Conservation (phyloP, 1,140 invertebrate genomes). For the Orussus abietinus region DNA sequence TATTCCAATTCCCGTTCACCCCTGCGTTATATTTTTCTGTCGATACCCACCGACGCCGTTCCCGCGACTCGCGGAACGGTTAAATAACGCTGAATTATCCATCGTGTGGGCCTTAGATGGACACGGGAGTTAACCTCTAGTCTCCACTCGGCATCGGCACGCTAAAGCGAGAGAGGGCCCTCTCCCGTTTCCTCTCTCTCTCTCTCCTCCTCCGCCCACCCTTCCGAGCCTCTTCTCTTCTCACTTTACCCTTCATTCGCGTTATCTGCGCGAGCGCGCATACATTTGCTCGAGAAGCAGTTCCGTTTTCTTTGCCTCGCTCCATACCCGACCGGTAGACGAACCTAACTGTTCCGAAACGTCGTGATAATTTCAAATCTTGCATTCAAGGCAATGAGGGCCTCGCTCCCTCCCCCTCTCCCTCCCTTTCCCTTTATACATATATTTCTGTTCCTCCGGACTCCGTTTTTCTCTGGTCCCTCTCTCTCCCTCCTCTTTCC, state of each 20-base stretch:
- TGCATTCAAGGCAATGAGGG: conserved; percentile 23
- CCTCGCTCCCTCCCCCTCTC: conserved; percentile 2
- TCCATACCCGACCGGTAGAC: conserved; percentile 34
- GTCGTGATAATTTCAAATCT: conserved; percentile 35
- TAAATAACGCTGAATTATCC: conserved; percentile 38
- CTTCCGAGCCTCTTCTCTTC: not conserved
- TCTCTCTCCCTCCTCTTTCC: conserved; percentile 14
- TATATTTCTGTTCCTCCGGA: conserved; percentile 3
- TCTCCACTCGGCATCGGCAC: conserved; percentile 22
- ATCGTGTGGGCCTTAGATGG: conserved; percentile 31
- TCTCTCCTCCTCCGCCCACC: not conserved
- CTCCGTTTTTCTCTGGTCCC: conserved; percentile 10
- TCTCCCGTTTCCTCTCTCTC: conserved; percentile 13
- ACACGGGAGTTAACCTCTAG: conserved; percentile 34
- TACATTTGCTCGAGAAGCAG: conserved; percentile 34
- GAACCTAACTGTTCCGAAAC: conserved; percentile 38
- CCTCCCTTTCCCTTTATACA: not conserved
- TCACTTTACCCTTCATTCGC: conserved; percentile 20
- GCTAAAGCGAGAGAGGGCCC: conserved; percentile 26
- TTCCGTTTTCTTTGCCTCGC: conserved; percentile 33
- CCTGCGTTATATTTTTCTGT: not conserved
- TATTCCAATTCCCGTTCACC: no score
- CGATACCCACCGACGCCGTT: not conserved
- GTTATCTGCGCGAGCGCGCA: conserved; percentile 35
- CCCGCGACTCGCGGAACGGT: conserved; percentile 19